Base-by-base conservation (phyloP, 2,113 vertebrate species). In the Sinocyclocheilus rhinocerous region DNA sequence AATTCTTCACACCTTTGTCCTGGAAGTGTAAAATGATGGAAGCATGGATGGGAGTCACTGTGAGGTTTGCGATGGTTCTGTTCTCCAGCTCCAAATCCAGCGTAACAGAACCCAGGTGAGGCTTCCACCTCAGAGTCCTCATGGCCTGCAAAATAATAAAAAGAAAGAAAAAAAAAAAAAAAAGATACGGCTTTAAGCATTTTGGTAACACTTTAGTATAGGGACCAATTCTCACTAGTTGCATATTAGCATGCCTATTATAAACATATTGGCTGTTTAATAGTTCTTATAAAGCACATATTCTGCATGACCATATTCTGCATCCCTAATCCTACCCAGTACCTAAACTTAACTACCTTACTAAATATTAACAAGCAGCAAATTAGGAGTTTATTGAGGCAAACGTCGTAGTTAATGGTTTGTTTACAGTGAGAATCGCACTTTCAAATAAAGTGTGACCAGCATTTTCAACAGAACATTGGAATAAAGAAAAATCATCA, bases 41-140 rank as follows among this genome's bases (percentile, higher is more conserved):
- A 0, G 98, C 98, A 4, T 99, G 98, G 89, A 99, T 95, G 0
- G 98, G 98, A 0, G 98, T 97, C 26, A 99, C 98, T 0, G 96
- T 97, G 79, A 99, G 94, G 90, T 94, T 92, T 5, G 95, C 94
- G 45, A 99, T 94, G 0, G 95, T 97, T n/a, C 98, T 96, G 84
- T 99, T 97, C 0, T 97, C 96, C 92, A 99, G 94, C 94, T 99
- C 97, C 90, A 99, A 91, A 0, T 99, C 98, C 95, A 99, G 93
- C 29, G 95, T 97, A 87, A 99, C 98, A 1, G 97, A 95, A 8
- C 98, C 98, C 86, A 99, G 93, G 39, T 97, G 97, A 89, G 97
- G 95, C 92, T 98, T 99, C 98, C 98, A 99, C 94, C 96, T 99
- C 90, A 99, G 95, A 0, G 98, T 99, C 87, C 98, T 94, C 98